Evolutionary conservation across 2,797 vertebrate species (phyloP).

Genomic region (Psittacula echo): DNA sequence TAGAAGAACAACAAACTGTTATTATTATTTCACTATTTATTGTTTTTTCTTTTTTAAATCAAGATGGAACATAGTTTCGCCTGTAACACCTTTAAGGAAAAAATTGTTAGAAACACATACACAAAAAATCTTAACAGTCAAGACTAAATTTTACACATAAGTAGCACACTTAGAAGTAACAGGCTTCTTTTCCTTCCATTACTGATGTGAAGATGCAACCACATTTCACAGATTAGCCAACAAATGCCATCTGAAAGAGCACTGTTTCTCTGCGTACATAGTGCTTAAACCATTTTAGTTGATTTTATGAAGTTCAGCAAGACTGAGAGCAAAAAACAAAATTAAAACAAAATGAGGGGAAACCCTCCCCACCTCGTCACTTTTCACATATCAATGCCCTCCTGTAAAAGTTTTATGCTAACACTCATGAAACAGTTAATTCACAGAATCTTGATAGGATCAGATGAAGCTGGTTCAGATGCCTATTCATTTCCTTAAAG

Average conservation of each 20-base stretch:
- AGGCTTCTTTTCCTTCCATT: not conserved
- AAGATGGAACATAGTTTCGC: not conserved
- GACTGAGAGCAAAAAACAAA: not conserved
- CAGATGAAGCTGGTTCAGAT: not conserved
- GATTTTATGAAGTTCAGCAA: not conserved
- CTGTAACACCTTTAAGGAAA: not conserved
- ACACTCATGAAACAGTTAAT: not conserved
- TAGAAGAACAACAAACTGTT: not conserved
- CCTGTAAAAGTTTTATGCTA: not conserved
- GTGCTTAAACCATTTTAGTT: not conserved
- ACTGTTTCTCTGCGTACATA: not conserved
- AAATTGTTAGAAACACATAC: not conserved
- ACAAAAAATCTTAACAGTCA: not conserved
- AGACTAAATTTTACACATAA: not conserved
- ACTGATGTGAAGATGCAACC: not conserved
- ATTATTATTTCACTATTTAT: not conserved
- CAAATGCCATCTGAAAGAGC: not conserved
- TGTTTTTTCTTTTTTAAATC: not conserved
- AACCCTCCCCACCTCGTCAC: not conserved
- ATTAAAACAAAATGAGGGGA: not conserved
- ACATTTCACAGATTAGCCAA: not conserved
- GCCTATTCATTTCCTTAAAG: not conserved
- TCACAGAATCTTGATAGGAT: not conserved
- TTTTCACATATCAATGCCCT: not conserved
- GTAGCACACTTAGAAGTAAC: not conserved